Percentiles rank a stretch among this genome's conserved stretches.
phyloP scores from a whole-genome alignment of 2,113 vertebrate species.

The Sinosuthora webbiana region DNA sequence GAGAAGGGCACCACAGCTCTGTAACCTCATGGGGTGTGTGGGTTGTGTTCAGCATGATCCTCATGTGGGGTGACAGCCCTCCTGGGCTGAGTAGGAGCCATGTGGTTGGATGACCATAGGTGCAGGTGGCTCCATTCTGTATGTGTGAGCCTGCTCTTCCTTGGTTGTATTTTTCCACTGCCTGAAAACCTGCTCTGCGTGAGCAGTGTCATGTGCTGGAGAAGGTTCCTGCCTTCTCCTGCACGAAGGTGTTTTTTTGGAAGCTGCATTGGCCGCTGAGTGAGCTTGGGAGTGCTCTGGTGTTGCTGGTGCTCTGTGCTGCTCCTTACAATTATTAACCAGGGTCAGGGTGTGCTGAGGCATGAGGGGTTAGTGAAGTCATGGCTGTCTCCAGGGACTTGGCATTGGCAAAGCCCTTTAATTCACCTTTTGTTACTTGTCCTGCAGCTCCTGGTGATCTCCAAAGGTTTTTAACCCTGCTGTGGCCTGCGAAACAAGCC shows the following conservation, averaged over 20 bases:
- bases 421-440: background rate
- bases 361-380: accelerated
- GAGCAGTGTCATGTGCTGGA: background rate
- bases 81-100: background rate
- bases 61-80: background rate
- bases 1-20: background rate
- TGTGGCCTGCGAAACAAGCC: background rate
- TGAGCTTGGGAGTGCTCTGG: background rate
- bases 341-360: background rate
- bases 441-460: background rate
- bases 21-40: background rate
- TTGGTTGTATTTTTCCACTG: background rate
- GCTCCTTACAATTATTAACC: constrained; percentile 35
- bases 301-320: background rate
- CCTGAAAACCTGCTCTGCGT: background rate
- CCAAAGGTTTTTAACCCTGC: background rate
- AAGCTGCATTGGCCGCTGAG: background rate
- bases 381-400: background rate
- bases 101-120: background rate
- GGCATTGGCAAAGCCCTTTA: background rate
- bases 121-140: background rate
- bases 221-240: background rate
- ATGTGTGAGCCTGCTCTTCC: background rate
- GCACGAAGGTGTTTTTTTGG: background rate
- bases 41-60: background rate